Percentiles rank a stretch among this genome's conserved stretches.
Evolutionary conservation across 2,797 vertebrate species (phyloP).

Genomic region (Argyrosomus regius): DNA sequence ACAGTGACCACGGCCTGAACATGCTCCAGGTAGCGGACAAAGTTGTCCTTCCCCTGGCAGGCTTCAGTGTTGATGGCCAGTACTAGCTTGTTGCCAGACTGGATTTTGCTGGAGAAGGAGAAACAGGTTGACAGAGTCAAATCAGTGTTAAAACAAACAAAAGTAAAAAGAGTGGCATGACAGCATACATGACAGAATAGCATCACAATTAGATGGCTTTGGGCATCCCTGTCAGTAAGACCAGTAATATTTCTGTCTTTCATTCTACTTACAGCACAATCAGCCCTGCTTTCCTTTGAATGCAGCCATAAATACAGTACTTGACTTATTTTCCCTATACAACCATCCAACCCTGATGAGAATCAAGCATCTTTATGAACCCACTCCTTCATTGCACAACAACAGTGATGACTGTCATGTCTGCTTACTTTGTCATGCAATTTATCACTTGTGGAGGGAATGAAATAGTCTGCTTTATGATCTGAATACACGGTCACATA

Average conservation of each 20-base stretch:
- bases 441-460: slow-evolving; percentile 12
- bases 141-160: not conserved
- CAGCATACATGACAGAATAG: not conserved
- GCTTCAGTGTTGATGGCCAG: slow-evolving; percentile 91
- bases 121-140: slow-evolving; percentile 23
- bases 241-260: not conserved
- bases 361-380: slow-evolving; percentile 35
- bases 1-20: slow-evolving; percentile 97
- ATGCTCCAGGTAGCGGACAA: slow-evolving; percentile 97
- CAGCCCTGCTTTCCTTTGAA: slow-evolving; percentile 11
- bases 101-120: slow-evolving; percentile 89
- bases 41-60: slow-evolving; percentile 97
- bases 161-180: not conserved
- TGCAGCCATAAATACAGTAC: slow-evolving; percentile 30
- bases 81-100: slow-evolving; percentile 90
- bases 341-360: slow-evolving; percentile 32
- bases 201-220: not conserved
- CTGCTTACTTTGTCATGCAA: slow-evolving; percentile 21
- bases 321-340: slow-evolving; percentile 57
- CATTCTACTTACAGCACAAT: not conserved
- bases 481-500: not conserved
- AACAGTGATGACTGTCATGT: slow-evolving; percentile 37
- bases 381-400: slow-evolving; percentile 21
- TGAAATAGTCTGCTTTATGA: slow-evolving; percentile 10
- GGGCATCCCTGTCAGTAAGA: not conserved